Percentiles rank a stretch among this genome's conserved stretches.
Conservation (phyloP, 2,113 vertebrate species). For the Proterorhinus semilunaris region DNA sequence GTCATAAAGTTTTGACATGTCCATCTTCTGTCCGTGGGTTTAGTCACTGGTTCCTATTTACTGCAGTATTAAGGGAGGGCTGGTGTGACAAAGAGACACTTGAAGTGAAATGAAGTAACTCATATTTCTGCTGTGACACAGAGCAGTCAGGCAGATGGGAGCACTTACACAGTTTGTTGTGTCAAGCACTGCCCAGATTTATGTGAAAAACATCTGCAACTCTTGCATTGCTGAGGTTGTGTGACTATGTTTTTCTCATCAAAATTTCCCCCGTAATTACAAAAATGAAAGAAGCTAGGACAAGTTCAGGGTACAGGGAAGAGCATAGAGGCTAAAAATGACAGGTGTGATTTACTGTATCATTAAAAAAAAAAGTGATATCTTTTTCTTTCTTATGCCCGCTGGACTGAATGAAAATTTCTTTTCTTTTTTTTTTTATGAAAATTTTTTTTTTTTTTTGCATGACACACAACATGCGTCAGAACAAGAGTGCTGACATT, state of each 20-base stretch:
- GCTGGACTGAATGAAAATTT: no score
- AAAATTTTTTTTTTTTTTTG: no score
- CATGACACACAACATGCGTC: no score
- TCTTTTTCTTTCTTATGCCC: no score
- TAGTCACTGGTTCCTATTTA: neutral
- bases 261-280: conserved; percentile 20
- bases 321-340: neutral
- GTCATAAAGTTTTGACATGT: neutral
- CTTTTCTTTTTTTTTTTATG: no score
- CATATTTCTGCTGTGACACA: conserved; percentile 25
- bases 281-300: conserved; percentile 4
- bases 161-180: conserved; percentile 24
- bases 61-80: neutral
- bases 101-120: neutral
- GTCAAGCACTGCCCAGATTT: conserved; percentile 2
- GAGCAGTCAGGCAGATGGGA: conserved; percentile 34
- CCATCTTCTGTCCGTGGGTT: neutral
- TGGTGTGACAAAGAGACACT: neutral
- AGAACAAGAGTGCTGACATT: no score
- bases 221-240: conserved; percentile 3
- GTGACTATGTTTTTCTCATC: conserved; percentile 23
- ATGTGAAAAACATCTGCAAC: conserved; percentile 18
- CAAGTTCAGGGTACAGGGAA: neutral
- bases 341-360: no score
- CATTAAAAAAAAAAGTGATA: no score